Conservation (phyloP, 2,113 vertebrate genomes). For the Calypte anna region DNA sequence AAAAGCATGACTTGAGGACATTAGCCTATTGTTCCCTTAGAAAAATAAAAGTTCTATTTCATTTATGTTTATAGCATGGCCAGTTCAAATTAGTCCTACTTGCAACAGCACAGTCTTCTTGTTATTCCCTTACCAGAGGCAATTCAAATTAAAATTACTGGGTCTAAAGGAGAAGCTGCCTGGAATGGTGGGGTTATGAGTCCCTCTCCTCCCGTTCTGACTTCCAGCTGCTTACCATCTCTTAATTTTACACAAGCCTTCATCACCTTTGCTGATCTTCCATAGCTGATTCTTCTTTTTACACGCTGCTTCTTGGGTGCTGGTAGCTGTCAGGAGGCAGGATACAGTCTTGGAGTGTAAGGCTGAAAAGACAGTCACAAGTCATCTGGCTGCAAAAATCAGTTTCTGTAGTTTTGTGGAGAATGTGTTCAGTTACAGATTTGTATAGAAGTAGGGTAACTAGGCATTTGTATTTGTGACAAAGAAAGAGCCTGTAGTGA, state of each 20-base stretch:
- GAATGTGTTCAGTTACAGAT: background rate
- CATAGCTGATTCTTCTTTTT: background rate
- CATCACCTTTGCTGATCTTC: background rate
- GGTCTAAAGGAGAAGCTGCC: background rate
- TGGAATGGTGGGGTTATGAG: background rate
- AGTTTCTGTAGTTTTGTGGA: background rate
- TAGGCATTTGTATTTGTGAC: background rate
- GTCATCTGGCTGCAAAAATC: background rate
- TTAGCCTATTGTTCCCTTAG: background rate
- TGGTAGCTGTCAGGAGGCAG: background rate
- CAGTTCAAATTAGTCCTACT: background rate
- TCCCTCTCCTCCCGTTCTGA: background rate
- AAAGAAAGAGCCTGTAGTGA: background rate
- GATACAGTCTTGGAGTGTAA: background rate
- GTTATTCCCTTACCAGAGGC: background rate
- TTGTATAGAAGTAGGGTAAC: background rate
- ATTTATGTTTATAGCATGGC: background rate
- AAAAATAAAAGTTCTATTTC: background rate
- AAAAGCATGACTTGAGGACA: background rate
- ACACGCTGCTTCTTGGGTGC: background rate
- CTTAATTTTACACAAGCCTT: background rate
- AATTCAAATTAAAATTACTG: background rate
- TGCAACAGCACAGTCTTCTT: background rate
- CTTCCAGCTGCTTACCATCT: background rate
- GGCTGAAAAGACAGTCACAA: background rate